Evolutionary conservation across 1,140 invertebrate genomes (phyloP), one percentile per base, ranked within the genome.

Genomic region (Patella vulgata): DNA sequence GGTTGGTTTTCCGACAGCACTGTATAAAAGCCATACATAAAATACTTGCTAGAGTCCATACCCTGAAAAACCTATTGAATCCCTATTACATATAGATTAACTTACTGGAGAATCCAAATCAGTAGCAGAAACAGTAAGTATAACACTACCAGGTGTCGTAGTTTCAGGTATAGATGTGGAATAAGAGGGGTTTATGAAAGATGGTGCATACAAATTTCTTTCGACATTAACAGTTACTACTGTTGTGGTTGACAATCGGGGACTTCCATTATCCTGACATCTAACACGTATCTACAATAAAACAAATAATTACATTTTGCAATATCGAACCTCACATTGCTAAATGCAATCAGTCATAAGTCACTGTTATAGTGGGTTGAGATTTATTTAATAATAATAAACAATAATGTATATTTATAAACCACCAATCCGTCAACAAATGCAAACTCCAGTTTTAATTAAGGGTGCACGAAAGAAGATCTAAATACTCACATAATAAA

Each of bases 201-300:
- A n/a, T 31, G 73, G 73, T 11, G 66, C 28, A 23, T 61, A 63
- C 1, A 63, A 43, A 52, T 75, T 75, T 21, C 70, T 42, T 12
- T 67, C 66, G 27, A 75, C 57, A 50, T 62, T 70, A 3, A 75
- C 63, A n/a, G 51, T 59, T 14, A 75, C 70, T 19, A 90, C 93
- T 25, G 92, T 91, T 5, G 90, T 91, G 4, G 93, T 91, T 46
- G 91, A 92, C 40, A 96, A 85, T 1, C 91, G 76, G 6, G 94
- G 95, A 43, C 87, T 87, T 3, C 95, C 95, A 47, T 88, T 90
- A 85, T 98, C 96, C n/a, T 88, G 89, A 1, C 94, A 84, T 25
- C 48, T 21, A 30, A 78, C 61, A 55, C 73, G 66, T 17, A 68
- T 56, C 72, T 76, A 43, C 39, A 67, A 8, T 36, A 8, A 36